These are phyloP conservation scores for Podabrus alpinus DNA, from an alignment of 2,888 invertebrate genomes.

Conservation along the genomic window DNA sequence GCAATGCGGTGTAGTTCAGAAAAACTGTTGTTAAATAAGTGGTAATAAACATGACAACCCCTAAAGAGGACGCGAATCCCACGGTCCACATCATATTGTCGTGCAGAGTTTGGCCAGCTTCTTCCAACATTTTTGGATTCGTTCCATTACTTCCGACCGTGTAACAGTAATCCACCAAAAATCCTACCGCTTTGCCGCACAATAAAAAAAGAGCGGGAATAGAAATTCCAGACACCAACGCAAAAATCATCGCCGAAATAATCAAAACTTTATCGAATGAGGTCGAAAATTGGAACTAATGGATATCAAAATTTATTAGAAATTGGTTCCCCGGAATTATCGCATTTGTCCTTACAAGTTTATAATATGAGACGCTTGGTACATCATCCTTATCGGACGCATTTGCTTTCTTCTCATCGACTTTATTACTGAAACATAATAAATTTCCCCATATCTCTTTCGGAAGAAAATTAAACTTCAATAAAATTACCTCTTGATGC, in stretches of 20 bases:
- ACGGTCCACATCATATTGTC: not conserved
- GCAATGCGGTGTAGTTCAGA: not conserved
- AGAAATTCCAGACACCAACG: not conserved
- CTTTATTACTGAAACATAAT: too few species aligned
- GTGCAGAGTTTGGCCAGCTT: not conserved
- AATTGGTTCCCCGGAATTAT: not conserved
- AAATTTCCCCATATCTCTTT: too few species aligned
- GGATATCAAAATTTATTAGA: not conserved
- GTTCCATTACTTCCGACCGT: not conserved
- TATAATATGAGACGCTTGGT: not conserved
- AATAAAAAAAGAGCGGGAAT: not conserved
- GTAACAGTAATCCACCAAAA: not conserved
- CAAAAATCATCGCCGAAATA: conserved; percentile 52
- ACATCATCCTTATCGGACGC: not conserved
- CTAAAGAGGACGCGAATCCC: not conserved
- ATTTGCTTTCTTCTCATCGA: not conserved
- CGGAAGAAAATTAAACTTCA: too few species aligned
- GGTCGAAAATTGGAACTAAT: conserved; percentile 51
- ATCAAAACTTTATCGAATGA: conserved; percentile 71
- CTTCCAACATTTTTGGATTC: not conserved
- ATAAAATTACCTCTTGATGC: too few species aligned
- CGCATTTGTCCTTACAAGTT: not conserved
- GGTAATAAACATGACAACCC: not conserved
- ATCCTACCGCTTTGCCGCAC: not conserved
- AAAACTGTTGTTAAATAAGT: not conserved